These are phyloP conservation scores for Centropus unirufus DNA, from an alignment of 2,113 vertebrate species.

Conservation along the genomic window DNA sequence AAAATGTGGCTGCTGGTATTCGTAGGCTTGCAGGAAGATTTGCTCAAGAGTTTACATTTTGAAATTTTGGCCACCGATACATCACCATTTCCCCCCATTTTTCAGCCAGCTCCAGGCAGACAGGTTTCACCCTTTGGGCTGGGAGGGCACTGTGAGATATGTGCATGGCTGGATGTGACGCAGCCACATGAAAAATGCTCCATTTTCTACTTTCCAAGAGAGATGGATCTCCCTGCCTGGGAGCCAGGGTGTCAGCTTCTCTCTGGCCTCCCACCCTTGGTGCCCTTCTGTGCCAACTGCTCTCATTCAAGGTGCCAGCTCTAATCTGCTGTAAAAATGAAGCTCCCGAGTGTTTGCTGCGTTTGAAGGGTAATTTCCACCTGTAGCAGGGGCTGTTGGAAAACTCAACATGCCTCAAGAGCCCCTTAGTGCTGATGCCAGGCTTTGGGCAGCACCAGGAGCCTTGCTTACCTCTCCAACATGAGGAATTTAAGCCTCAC, in stretches of 20 bases:
- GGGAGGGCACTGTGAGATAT: not conserved
- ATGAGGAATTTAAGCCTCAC: not conserved
- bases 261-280: not conserved
- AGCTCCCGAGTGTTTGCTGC: not conserved
- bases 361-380: not conserved
- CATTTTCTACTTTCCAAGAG: not conserved
- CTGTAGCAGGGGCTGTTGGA: not conserved
- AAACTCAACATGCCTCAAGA: rapidly evolving
- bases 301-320: not conserved
- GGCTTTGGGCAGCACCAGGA: not conserved
- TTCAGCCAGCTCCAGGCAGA: not conserved
- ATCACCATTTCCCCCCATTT: not conserved
- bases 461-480: not conserved
- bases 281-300: not conserved
- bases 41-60: not conserved
- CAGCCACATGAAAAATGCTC: not conserved
- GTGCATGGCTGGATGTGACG: not conserved
- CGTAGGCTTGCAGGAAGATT: not conserved
- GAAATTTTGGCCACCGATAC: not conserved
- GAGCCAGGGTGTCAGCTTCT: not conserved
- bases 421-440: not conserved
- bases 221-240: not conserved
- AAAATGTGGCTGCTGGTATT: not conserved
- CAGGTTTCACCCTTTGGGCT: not conserved
- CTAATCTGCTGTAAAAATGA: not conserved